These are phyloP conservation scores for Seira sanloemensis DNA, from an alignment of 2,888 invertebrate species.

Conservation along the genomic window DNA sequence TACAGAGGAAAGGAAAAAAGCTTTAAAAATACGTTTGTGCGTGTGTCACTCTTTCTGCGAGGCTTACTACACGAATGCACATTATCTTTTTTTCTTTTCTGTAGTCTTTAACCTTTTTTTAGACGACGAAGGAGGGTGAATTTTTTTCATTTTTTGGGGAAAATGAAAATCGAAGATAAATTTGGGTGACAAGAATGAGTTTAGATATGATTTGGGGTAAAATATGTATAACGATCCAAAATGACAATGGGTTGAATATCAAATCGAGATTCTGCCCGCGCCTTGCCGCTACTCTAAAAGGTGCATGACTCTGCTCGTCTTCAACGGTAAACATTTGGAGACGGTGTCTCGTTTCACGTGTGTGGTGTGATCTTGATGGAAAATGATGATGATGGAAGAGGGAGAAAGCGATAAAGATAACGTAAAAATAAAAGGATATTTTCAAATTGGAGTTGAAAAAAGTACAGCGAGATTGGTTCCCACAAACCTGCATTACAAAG, in stretches of 20 bases:
- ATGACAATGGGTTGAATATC: conserved; percentile 57
- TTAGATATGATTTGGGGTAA: conserved; percentile 42
- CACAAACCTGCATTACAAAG: not conserved
- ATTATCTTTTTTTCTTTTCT: no score
- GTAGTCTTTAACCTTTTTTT: no score
- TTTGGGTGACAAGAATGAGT: not conserved
- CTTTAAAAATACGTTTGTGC: no score
- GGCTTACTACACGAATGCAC: no score
- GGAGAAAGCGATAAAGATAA: not conserved
- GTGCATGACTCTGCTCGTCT: not conserved
- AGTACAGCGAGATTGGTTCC: not conserved
- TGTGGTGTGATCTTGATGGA: not conserved
- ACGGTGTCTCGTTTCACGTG: conserved; percentile 13
- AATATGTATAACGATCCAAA: conserved; percentile 17
- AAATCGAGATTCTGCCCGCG: conserved; percentile 66
- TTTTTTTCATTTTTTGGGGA: no score
- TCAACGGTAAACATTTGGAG: not conserved
- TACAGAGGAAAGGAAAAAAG: no score
- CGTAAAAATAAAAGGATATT: not conserved
- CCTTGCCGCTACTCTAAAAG: not conserved
- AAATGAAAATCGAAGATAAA: no score
- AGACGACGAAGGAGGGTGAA: no score
- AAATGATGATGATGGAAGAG: not conserved
- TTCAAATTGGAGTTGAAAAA: not conserved
- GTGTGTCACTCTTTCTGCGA: no score